Evolutionary conservation across 1,140 invertebrate genomes (phyloP).

Genomic region (Bombyx mandarina): DNA sequence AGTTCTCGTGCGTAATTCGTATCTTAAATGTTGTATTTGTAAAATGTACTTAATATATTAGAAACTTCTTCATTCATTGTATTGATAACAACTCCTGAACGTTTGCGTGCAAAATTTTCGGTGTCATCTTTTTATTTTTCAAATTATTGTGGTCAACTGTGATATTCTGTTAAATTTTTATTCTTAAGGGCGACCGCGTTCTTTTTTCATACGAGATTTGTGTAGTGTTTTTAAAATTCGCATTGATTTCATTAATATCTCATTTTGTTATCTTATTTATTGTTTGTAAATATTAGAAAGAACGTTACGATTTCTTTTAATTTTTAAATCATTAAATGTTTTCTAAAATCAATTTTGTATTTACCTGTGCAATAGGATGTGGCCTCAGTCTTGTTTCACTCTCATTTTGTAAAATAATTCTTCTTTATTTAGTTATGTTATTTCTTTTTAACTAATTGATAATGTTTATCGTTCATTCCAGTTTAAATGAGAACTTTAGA

Average conservation of each 20-base stretch:
- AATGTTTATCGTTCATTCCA: constrained; percentile 70
- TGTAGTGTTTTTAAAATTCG: constrained; percentile 30
- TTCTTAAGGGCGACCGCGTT: constrained; percentile 51
- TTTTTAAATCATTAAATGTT: constrained; percentile 32
- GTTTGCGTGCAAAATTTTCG: no score
- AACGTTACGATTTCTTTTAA: constrained; percentile 24
- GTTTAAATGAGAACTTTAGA: constrained; percentile 64
- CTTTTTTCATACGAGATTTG: constrained; percentile 36
- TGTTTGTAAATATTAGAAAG: constrained; percentile 61
- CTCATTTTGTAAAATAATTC: constrained; percentile 53
- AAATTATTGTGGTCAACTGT: constrained; percentile 66
- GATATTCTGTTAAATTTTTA: constrained; percentile 70
- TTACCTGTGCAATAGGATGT: constrained; percentile 59
- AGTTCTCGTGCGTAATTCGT: constrained; percentile 49
- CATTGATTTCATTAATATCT: constrained; percentile 33
- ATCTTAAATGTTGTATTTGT: constrained; percentile 63
- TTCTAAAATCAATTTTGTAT: constrained; percentile 23
- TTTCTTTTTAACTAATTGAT: constrained; percentile 63
- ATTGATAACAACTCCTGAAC: no score
- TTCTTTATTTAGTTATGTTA: constrained; percentile 62
- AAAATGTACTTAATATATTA: constrained; percentile 63
- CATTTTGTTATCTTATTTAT: constrained; percentile 64
- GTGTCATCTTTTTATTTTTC: no score
- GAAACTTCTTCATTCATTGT: constrained; percentile 8
- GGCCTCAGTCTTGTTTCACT: constrained; percentile 38